Evolutionary conservation across 2,113 vertebrate species (phyloP), one percentile per base, ranked within the genome.

Genomic region (Chionodraco myersi): DNA sequence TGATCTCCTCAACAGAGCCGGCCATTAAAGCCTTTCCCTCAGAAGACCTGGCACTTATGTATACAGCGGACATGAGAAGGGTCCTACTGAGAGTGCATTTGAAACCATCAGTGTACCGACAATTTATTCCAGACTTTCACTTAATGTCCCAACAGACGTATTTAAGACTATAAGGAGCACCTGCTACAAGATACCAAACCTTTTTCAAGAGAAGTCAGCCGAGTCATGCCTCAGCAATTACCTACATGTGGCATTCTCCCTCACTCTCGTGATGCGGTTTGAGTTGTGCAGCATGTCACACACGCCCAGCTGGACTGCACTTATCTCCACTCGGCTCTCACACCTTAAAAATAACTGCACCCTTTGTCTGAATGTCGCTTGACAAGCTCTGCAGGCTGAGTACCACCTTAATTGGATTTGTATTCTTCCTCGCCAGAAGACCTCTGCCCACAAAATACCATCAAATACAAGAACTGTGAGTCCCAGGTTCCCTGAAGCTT

Each of bases 1-100:
- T 77, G 80, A 77, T 83, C 67, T 76, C 18, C 5, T 53, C 23
- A 53, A 51, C 9, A 68, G 44, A 51, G n/a, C 36, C 74, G 12
- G 7, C 57, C 57, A 14, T 69, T 62, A 62, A 34, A 74, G 62
- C 10, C 13, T 21, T 59, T 12, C 44, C 34, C 59, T 73, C 69
- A 48, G 70, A 51, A 13, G 70, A 70, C 26, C 59, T 66, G 60
- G 66, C 60, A 47, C 72, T 59, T 45, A 44, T 44, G n/a, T 34
- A 51, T 14, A 18, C 67, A 64, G 60, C 1, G 0, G 52, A 44
- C 21, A 1, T 45, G 44, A 45, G 23, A 21, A n/a, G 12, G 51
- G 26, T 41, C 48, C 15, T 2, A 4, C 41, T 63, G 34, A 63
- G 26, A 44, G n/a, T n/a, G 48, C 45, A 58, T 15, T 36, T 57